Conservation (phyloP, 2,888 invertebrate genomes). For the Labia minor region DNA sequence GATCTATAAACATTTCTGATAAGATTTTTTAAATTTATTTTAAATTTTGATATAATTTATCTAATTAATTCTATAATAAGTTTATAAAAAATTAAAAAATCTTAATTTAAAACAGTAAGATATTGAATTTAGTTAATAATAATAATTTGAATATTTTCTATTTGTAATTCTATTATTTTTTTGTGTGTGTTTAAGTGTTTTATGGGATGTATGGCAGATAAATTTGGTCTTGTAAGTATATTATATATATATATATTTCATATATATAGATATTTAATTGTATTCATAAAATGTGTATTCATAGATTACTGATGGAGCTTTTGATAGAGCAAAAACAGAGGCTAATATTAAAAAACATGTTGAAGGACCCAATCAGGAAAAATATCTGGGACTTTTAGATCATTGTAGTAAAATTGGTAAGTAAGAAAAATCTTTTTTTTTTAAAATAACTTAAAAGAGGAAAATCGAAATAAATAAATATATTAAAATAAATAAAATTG, state of each 20-base stretch:
- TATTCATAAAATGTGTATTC: neutral
- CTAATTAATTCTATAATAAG: too few species aligned
- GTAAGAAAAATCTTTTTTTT: neutral
- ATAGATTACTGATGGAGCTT: neutral
- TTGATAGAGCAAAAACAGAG: neutral
- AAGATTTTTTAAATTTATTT: too few species aligned
- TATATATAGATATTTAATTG: neutral
- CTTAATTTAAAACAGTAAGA: too few species aligned
- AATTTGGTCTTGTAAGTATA: slow-evolving; percentile 38
- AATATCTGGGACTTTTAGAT: neutral
- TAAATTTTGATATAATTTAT: too few species aligned
- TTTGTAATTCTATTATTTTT: too few species aligned
- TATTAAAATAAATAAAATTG: too few species aligned
- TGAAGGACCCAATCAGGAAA: neutral
- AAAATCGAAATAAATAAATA: too few species aligned
- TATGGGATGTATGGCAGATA: slow-evolving; percentile 40
- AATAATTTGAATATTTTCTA: too few species aligned
- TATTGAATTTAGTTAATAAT: too few species aligned
- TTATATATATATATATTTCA: neutral
- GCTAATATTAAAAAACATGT: neutral
- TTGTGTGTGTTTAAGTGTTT: slow-evolving; percentile 33
- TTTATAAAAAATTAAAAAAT: too few species aligned
- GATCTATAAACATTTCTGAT: too few species aligned
- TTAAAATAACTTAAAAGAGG: neutral
- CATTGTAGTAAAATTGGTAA: neutral